Base-by-base conservation (phyloP, 2,888 invertebrate genomes). In the Lasioglossum pauxillum region DNA sequence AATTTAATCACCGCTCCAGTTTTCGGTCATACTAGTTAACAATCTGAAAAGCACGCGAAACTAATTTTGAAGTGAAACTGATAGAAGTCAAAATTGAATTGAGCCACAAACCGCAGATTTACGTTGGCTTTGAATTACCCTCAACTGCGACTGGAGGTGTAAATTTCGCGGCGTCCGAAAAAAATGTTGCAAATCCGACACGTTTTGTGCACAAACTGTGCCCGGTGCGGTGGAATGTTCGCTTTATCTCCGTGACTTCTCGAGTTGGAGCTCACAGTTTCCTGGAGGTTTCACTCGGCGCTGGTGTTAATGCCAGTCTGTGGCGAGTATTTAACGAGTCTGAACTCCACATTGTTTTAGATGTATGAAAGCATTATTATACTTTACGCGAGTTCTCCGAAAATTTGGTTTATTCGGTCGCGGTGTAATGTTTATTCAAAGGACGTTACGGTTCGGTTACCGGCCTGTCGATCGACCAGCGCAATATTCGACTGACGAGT, bases 291-390 rank as follows among this genome's bases (percentile, higher is more conserved):
- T 19, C 64, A 19, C 31, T 64, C 64, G 3, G 31, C 31, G 31
- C 64, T 19, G 64, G 64, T 64, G 64, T 19, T 64, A 64, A 64
- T 64, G 64, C 64, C 64, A 64, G 64, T 31, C 64, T 2, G 64
- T 16, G 64, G 64, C 64, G 64, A 64, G 64, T 64, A 64, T 64
- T 64, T 64, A 64, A 64, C 64, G 31, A 64, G 64, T 31, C 31
- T 79, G 27, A n/a, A n/a, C 67, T 16, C 64, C 35, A 64, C 64
- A 64, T 31, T 31, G 64, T 64, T 64, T 64, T 19, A 19, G 31
- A 31, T 31, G 31, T 64, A n/a, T 69, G 69, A 38, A 69, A 38
- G 69, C 23, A 38, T 69, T 69, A 64, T 64, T 19, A 31, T 31
- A 64, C 64, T 19, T 64, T 19, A 0, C 31, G 31, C 16, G 31